Evolutionary conservation across 2,888 invertebrate species (phyloP), one percentile per base, ranked within the genome.

Genomic region (Oscheius myriophilus): DNA sequence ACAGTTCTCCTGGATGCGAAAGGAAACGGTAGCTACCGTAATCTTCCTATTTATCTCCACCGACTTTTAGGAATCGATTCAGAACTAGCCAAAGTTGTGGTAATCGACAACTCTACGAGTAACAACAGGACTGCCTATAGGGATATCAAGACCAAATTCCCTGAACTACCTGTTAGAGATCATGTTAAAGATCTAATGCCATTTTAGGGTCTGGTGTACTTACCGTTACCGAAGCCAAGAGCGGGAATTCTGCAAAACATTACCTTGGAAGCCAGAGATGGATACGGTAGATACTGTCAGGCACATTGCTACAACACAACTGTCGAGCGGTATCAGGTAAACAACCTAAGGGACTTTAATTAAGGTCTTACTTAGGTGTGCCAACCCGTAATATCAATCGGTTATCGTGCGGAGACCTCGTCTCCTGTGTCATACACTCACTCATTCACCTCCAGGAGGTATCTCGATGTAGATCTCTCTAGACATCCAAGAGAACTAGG

Each of bases 231-330:
- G 14, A 82, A 84, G 53, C 82, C 83, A n/a, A 67, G 69, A 45
- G 70, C 72, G 14, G 80, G 75, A 25, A 67, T 72, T 14, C 51
- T 67, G 25, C 63, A 67, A 46, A 75, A 81, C 58, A 78, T 85
- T 25, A 69, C 75, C 1, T 57, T 85, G 64, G 82, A 82, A 39
- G 85, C 84, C 0, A 67, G 77, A 53, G 85, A 85, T 62, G 78
- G 78, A 39, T 81, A 79, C 62, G 85, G 85, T 26, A 71, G 84
- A 54, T 85, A 85, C 65, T 85, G 85, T 65, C 85, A 85, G 63
- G 78, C 83, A 16, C 82, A 85, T 59, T 85, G 85, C 54, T 76
- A 73, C 51, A 85, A 85, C 70, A 64, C 66, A 9, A 85, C 85
- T 0, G 72, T 73, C 51, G 82, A 82, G 45, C 75, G 77, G 58